These are phyloP conservation scores for Desmodus rotundus DNA, from an alignment of 2,113 vertebrate genomes.

Conservation along the genomic window DNA sequence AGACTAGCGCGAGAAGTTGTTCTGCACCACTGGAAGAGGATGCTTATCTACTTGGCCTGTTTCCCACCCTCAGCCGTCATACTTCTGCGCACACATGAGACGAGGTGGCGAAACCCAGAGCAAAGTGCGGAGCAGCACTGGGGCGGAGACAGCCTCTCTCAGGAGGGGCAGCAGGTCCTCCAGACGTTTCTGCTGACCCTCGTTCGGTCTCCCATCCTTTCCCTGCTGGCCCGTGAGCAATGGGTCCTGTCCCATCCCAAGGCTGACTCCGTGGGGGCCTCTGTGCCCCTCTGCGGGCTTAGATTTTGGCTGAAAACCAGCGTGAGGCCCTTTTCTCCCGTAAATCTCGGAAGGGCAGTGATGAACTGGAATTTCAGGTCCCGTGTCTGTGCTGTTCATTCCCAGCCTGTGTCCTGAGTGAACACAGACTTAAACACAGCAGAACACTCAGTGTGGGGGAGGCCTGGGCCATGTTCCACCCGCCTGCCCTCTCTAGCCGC, in stretches of 20 bases:
- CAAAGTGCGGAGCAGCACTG: too few relatives aligned
- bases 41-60: background rate
- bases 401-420: background rate
- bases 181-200: background rate
- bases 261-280: too few relatives aligned
- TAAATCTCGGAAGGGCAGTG: background rate
- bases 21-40: background rate
- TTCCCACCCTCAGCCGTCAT: background rate
- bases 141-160: background rate
- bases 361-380: background rate
- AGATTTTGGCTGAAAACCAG: background rate
- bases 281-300: background rate
- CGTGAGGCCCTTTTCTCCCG: background rate
- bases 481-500: accelerated
- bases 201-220: background rate
- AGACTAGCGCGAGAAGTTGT: too few relatives aligned
- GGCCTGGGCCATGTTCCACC: background rate
- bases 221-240: background rate
- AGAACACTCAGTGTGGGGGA: background rate
- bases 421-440: background rate
- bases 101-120: too few relatives aligned
- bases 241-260: background rate
- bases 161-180: accelerated
- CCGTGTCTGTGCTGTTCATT: background rate
- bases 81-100: background rate